phyloP scores from a whole-genome alignment of 2,888 invertebrate genomes.

The Empis stercorea region DNA sequence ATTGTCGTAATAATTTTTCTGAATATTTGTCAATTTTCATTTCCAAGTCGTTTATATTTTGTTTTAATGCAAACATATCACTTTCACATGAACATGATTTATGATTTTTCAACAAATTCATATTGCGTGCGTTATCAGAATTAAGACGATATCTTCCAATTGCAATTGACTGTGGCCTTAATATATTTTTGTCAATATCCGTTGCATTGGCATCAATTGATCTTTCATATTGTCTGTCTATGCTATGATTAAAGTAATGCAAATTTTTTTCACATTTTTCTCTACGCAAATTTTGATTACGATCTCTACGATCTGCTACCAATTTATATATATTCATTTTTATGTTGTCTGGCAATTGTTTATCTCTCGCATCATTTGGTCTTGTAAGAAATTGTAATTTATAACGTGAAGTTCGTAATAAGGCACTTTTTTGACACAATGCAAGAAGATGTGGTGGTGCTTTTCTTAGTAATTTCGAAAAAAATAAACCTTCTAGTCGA shows the following conservation, averaged over 20 bases:
- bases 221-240: slow-evolving; percentile 4
- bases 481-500: slow-evolving; percentile 69
- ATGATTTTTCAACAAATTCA: slow-evolving; percentile 14
- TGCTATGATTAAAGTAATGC: slow-evolving; percentile 21
- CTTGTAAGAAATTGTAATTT: slow-evolving; percentile 61
- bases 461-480: slow-evolving; percentile 58
- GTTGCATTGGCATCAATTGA: slow-evolving; percentile 8
- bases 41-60: slow-evolving; percentile 22
- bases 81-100: slow-evolving; percentile 19
- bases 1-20: slow-evolving; percentile 24
- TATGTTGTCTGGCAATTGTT: slow-evolving; percentile 60
- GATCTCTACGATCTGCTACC: slow-evolving; percentile 54
- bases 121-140: neutral
- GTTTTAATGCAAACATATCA: slow-evolving; percentile 18
- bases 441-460: slow-evolving; percentile 50
- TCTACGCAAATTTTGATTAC: slow-evolving; percentile 41
- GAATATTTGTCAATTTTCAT: slow-evolving; percentile 26
- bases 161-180: slow-evolving; percentile 8
- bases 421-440: slow-evolving; percentile 55
- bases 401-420: slow-evolving; percentile 61
- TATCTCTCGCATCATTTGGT: slow-evolving; percentile 73
- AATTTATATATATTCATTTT: slow-evolving; percentile 60
- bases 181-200: slow-evolving; percentile 8
- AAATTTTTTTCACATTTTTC: slow-evolving; percentile 36
- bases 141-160: slow-evolving; percentile 1